phyloP scores from a whole-genome alignment of 2,888 invertebrate species.

The Neoscelio sp. region DNA sequence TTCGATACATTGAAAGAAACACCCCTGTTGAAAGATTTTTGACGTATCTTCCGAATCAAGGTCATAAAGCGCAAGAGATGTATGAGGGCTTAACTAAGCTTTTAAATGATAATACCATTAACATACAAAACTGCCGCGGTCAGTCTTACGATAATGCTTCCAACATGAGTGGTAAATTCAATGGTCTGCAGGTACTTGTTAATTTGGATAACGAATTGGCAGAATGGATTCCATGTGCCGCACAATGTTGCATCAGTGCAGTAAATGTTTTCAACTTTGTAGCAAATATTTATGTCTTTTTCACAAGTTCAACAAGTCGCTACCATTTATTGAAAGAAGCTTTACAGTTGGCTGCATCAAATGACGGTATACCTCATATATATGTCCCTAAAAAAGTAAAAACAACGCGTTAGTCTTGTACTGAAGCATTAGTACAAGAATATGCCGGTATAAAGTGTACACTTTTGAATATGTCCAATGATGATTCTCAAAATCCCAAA shows the following conservation, averaged over 20 bases:
- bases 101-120: constrained; percentile 49
- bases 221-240: constrained; percentile 27
- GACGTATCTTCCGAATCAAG: constrained; percentile 23
- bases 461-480: too few species aligned
- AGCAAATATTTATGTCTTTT: constrained; percentile 37
- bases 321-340: constrained; percentile 38
- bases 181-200: constrained; percentile 53
- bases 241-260: constrained; percentile 1
- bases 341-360: constrained; percentile 18
- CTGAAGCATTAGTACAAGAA: too few species aligned
- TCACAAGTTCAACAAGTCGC: constrained; percentile 45
- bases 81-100: constrained; percentile 48
- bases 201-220: constrained; percentile 47
- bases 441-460: too few species aligned
- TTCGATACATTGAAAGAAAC: constrained; percentile 46
- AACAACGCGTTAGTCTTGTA: too few species aligned
- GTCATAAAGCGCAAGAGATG: constrained; percentile 47
- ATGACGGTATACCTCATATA: constrained; percentile 9
- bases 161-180: constrained; percentile 65
- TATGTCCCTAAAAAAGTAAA: constrained; percentile 44
- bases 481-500: too few species aligned
- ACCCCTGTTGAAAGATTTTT: constrained; percentile 41
- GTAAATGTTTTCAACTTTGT: constrained; percentile 26
- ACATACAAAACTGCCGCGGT: constrained; percentile 65
- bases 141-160: constrained; percentile 69